Evolutionary conservation across 2,113 vertebrate species (phyloP), one percentile per base, ranked within the genome.

Genomic region (Rhinopomastus cyanomelas): DNA sequence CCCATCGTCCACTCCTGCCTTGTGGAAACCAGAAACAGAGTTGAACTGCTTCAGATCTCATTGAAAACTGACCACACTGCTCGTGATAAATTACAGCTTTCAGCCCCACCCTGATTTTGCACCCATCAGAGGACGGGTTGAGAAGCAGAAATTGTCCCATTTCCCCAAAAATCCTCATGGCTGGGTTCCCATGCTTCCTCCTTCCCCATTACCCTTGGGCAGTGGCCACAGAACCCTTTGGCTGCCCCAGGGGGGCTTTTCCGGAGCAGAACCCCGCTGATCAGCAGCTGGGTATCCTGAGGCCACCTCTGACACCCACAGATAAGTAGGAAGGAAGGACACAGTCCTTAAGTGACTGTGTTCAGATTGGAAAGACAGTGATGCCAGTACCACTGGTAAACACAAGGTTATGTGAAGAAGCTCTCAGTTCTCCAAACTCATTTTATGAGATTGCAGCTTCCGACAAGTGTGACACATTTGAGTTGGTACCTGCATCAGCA

Each of bases 201-300:
- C 52, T 27, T 37, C 52, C 4, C 34, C 1, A 1, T 23, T 36
- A 20, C 21, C 8, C 37, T 25, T 14, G 30, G 56, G 78, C 52
- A 65, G 64, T 0, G 3, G 51, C 29, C 30, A 36, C n/a, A 52
- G 32, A 18, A 7, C 15, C 30, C 0, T 0, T 26, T 10, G 5
- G 22, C 36, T 64, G 69, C 30, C n/a, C n/a, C 29, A 65, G 16
- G 18, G 19, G n/a, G 26, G 42, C 18, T 69, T 60, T 36, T 46
- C 23, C 9, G 16, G n/a, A 16, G 26, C 3, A 0, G 22, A 65
- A 53, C 23, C 55, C 22, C 25, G 9, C 27, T 25, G 51, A 11
- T 48, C 65, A 61, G 69, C 52, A 66, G 37, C 34, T 29, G 27
- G 32, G 32, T 44, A 20, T 32, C 52, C 71, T 65, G 15, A 59